phyloP scores from a whole-genome alignment of 2,888 invertebrate genomes.

The Biston betularia region DNA sequence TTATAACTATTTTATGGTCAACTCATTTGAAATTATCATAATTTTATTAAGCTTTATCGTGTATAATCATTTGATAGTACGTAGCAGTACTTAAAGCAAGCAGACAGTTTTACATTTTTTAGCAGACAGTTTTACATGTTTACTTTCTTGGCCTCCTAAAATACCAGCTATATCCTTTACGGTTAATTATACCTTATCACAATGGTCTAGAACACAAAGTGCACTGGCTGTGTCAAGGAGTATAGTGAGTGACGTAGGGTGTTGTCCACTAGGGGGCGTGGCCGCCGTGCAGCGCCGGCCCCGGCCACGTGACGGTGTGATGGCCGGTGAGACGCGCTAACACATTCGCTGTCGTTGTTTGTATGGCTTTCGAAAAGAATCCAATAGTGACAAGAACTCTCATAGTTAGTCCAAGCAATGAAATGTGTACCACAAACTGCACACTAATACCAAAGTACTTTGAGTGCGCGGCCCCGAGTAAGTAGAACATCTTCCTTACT shows the following conservation, averaged over 20 bases:
- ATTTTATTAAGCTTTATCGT: too few relatives aligned
- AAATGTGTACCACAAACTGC: too few relatives aligned
- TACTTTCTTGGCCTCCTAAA: background rate
- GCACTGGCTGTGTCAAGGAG: conserved; percentile 29
- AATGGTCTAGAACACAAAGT: conserved; percentile 37
- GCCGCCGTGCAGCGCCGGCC: conserved; percentile 70
- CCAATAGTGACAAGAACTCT: conserved; percentile 28
- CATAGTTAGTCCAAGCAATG: too few relatives aligned
- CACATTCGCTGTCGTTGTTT: conserved; percentile 37
- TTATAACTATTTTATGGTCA: too few relatives aligned
- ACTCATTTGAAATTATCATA: too few relatives aligned
- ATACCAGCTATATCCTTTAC: background rate
- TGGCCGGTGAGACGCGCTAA: conserved; percentile 78
- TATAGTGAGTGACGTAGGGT: conserved; percentile 61
- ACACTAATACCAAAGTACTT: too few relatives aligned
- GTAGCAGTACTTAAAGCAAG: too few relatives aligned
- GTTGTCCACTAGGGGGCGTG: conserved; percentile 79
- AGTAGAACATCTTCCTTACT: too few relatives aligned
- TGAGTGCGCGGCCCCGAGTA: too few relatives aligned
- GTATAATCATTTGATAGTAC: too few relatives aligned
- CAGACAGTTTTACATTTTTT: too few relatives aligned
- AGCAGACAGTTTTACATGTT: too few relatives aligned
- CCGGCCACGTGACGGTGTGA: conserved; percentile 85
- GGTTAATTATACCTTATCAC: background rate
- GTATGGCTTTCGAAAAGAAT: conserved; percentile 39